phyloP scores from a whole-genome alignment of 2,888 invertebrate species.

The Chironomus tentans region DNA sequence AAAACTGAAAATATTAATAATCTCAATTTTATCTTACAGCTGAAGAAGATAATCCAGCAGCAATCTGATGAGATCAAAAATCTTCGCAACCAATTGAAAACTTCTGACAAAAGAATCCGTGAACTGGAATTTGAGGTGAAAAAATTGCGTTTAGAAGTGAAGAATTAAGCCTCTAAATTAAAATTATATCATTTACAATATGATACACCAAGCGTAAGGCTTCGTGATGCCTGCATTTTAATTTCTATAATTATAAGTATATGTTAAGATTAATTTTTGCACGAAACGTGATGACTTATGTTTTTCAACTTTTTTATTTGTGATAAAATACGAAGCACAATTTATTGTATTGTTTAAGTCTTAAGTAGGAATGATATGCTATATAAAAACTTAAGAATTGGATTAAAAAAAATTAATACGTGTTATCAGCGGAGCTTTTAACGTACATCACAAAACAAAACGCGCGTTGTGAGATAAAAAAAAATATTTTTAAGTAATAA shows the following conservation, averaged over 20 bases:
- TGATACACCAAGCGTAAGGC: background rate
- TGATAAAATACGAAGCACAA: background rate
- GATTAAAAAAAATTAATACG: too few relatives aligned
- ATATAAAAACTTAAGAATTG: too few relatives aligned
- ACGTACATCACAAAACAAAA: too few relatives aligned
- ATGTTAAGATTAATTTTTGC: background rate
- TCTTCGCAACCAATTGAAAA: constrained; percentile 64
- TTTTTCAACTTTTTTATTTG: background rate
- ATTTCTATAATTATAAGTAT: background rate
- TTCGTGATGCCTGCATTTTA: background rate
- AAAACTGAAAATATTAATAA: too few relatives aligned
- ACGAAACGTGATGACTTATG: background rate
- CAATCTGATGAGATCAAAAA: constrained; percentile 72
- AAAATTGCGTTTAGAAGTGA: constrained; percentile 41
- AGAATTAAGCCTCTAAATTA: background rate
- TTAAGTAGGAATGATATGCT: too few relatives aligned
- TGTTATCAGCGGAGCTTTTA: too few relatives aligned
- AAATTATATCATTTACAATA: background rate
- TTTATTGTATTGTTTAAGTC: too few relatives aligned
- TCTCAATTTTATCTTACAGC: constrained; percentile 41
- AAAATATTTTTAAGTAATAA: too few relatives aligned
- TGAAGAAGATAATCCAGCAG: constrained; percentile 64
- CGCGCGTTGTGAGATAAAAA: too few relatives aligned
- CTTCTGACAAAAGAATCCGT: constrained; percentile 69
- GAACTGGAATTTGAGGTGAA: constrained; percentile 70